Base-by-base conservation (phyloP, 1,140 invertebrate species). In the Drosophila ohnishii region DNA sequence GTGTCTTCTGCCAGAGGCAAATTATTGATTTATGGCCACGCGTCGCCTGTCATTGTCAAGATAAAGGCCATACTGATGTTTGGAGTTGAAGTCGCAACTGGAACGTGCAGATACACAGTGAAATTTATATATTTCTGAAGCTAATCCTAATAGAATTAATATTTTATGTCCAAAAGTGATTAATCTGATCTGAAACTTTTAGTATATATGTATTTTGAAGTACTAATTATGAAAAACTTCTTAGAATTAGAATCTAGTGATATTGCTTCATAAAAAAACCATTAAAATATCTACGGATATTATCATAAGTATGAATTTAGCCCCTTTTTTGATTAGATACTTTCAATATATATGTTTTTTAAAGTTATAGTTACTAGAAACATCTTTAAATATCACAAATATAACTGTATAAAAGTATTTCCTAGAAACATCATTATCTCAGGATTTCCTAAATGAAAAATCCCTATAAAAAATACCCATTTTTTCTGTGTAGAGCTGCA, bases 1-100 rank as follows among this genome's bases (percentile, higher is more conserved):
- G 39, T 73, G 57, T 73, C 70, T n/a, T 73, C 30, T 40, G 70
- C 58, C 56, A 35, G 35, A 56, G 72, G 79, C 79, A 59, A 62
- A 75, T 82, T 82, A 82, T 82, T 82, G 80, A 82, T 82, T 82
- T 82, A 82, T 82, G 79, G 64, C 59, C 75, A 82, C 80, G 75
- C 79, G 79, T 77, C 77, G 69, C 61, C 72, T 63, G 79, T 81
- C 79, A 74, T 63, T 81, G 67, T 81, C 78, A 74, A 81, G 79
- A 83, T 78, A 78, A 64, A 64, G 61, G 61, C 51, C 53, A 71
- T 16, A 14, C 47, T 39, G 37, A 39, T 70, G 53, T 30, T 34
- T 30, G 35, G 16, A 75, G 39, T 39, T 65, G 72, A 53, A 53
- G 78, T 65, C 63, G 62, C 65, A 45, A 59, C 76, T 55, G 44